These are phyloP conservation scores for Ceratoteleas bidentatus DNA, from an alignment of 1,140 invertebrate species.

Conservation along the genomic window DNA sequence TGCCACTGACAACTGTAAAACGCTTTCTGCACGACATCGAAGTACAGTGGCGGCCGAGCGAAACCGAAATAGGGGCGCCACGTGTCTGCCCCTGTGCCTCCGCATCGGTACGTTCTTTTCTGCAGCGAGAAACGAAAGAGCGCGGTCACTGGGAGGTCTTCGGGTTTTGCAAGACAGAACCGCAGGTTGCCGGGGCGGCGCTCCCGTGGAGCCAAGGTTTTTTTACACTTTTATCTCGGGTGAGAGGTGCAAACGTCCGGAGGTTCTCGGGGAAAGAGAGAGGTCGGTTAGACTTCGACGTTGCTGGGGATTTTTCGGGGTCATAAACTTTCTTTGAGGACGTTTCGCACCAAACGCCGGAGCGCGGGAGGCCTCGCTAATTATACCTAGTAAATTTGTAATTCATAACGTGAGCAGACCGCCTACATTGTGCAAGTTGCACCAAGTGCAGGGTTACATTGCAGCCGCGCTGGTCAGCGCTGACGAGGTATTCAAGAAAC, in stretches of 20 bases:
- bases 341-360: too few relatives aligned
- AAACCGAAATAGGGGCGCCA: too few relatives aligned
- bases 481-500: too few relatives aligned
- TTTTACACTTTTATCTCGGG: too few relatives aligned
- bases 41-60: slow-evolving; percentile 25
- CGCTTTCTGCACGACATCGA: slow-evolving; percentile 59
- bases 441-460: too few relatives aligned
- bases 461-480: too few relatives aligned
- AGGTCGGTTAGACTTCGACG: too few relatives aligned
- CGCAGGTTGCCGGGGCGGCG: slow-evolving; percentile 15
- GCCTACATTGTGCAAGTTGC: slow-evolving; percentile 31
- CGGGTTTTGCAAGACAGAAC: slow-evolving; percentile 11
- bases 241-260: too few relatives aligned
- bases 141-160: slow-evolving; percentile 26
- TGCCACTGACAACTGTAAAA: slow-evolving; percentile 55
- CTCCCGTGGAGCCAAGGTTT: not conserved
- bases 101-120: slow-evolving; percentile 32
- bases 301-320: too few relatives aligned
- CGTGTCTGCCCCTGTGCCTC: slow-evolving; percentile 18
- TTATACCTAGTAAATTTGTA: slow-evolving; percentile 29
- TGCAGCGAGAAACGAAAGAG: too few relatives aligned
- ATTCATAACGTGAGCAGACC: slow-evolving; percentile 55
- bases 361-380: slow-evolving; percentile 8
- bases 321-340: too few relatives aligned
- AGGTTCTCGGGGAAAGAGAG: too few relatives aligned